Base-by-base conservation (phyloP, 1,140 invertebrate genomes). In the Ganaspis sp. region DNA sequence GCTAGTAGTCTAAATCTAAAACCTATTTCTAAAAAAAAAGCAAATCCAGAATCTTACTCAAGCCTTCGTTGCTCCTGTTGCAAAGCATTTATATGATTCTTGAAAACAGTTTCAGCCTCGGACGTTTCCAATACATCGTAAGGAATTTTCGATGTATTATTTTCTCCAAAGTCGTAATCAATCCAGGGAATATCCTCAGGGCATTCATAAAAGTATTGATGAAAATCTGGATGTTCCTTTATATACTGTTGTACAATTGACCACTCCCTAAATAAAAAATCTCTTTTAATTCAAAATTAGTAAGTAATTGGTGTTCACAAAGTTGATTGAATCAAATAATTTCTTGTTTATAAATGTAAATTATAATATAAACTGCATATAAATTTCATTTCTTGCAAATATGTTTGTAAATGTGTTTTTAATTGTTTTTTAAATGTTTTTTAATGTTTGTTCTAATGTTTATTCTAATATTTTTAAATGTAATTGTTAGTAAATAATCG, bases 41-140 rank as follows among this genome's bases (percentile, higher is more conserved):
- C 29, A 69, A 3, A 70, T 19, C 53, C 2, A 70, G 17, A 26
- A 38, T 93, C 96, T 94, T 92, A 98, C 97, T 98, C 97, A 85
- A 96, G 93, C 91, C 96, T 95, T 87, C 96, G 95, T 85, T 97
- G 95, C 87, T 98, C 96, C 87, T 96, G 96, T 86, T 98, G 97
- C 29, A 98, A 92, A 70, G 96, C 94, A 88, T 97, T 97, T 26
- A 98, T 93, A 90, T 97, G 97, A 85, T 97, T 98, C 87, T 96
- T 96, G 90, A 97, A 99, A 9, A 97, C 96, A 0, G 94, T 95
- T 90, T 98, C 97, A 12, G 97, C 97, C 88, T 99, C 97, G 58
- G 95, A 94, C 4, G 96, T 97, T 83, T 97, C 96, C 11, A 99
- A 91, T 70, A 99, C 95, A 88, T 98, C 97, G 86, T 96, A 97